phyloP scores from a whole-genome alignment of 2,888 invertebrate species.

The Melipona beecheii region DNA sequence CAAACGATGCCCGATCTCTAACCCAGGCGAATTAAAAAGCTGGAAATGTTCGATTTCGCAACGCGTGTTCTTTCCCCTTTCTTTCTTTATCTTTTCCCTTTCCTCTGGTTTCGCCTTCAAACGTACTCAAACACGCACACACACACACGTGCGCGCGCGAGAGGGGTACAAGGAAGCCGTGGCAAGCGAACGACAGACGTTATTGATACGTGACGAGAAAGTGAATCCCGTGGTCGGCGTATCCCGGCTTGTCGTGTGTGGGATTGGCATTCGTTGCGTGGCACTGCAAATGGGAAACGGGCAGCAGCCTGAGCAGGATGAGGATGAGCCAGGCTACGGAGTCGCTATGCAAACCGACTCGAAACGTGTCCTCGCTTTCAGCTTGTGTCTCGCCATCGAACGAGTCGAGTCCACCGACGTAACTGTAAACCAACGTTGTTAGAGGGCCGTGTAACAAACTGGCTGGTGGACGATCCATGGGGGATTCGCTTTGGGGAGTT shows the following conservation, averaged over 20 bases:
- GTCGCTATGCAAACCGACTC: constrained; percentile 70
- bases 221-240: constrained; percentile 40
- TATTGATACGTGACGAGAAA: constrained; percentile 71
- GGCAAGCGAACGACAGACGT: constrained; percentile 59
- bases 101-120: constrained; percentile 5
- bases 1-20: constrained; percentile 32
- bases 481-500: not conserved
- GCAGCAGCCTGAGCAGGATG: constrained; percentile 48
- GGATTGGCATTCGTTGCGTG: constrained; percentile 69
- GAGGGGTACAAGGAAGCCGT: constrained; percentile 53
- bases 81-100: not conserved
- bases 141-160: too few species aligned
- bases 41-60: constrained; percentile 22
- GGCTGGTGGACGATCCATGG: not conserved
- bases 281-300: constrained; percentile 58
- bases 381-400: not conserved
- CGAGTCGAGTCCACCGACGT: not conserved
- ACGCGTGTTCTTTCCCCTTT: constrained; percentile 9
- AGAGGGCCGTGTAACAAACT: constrained; percentile 1
- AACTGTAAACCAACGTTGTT: constrained; percentile 3
- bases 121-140: not conserved
- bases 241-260: constrained; percentile 49
- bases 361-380: constrained; percentile 47
- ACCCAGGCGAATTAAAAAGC: constrained; percentile 15
- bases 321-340: constrained; percentile 61